Evolutionary conservation across 2,113 vertebrate species (phyloP).

Genomic region (Catagonus wagneri): DNA sequence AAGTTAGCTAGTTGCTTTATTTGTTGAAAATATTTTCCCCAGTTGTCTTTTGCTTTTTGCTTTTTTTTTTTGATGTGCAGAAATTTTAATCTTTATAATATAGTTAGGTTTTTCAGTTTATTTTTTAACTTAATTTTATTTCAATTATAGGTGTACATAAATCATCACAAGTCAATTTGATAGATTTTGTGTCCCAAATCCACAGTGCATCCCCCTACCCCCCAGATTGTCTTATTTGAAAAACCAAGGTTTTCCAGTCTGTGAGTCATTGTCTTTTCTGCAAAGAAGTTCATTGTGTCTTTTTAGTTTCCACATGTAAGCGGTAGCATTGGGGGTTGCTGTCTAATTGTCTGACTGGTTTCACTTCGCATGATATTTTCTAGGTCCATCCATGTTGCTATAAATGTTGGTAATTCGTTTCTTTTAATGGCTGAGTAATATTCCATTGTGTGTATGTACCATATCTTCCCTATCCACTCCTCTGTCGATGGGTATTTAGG

Average conservation of each 20-base stretch:
- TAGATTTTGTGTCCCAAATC: too few relatives aligned
- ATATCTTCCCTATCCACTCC: too few relatives aligned
- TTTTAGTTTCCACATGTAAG: neutral
- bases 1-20: slow-evolving; percentile 53
- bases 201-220: too few relatives aligned
- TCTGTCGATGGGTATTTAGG: too few relatives aligned
- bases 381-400: neutral
- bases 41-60: slow-evolving; percentile 14
- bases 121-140: too few relatives aligned
- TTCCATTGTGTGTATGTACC: neutral
- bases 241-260: neutral
- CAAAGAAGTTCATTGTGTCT: neutral
- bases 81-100: slow-evolving; percentile 46
- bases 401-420: neutral
- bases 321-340: too few relatives aligned
- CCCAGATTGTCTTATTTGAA: too few relatives aligned
- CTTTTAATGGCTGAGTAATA: neutral
- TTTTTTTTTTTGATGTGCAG: slow-evolving; percentile 4
- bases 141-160: too few relatives aligned
- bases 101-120: neutral
- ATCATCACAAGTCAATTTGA: too few relatives aligned
- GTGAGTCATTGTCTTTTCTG: neutral
- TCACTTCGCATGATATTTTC: neutral
- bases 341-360: neutral
- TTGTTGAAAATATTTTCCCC: slow-evolving; percentile 48